Percentiles rank a stretch among this genome's conserved stretches.
These are phyloP conservation scores for Cranoglanis bouderius DNA, from an alignment of 2,113 vertebrate species.

Conservation along the genomic window DNA sequence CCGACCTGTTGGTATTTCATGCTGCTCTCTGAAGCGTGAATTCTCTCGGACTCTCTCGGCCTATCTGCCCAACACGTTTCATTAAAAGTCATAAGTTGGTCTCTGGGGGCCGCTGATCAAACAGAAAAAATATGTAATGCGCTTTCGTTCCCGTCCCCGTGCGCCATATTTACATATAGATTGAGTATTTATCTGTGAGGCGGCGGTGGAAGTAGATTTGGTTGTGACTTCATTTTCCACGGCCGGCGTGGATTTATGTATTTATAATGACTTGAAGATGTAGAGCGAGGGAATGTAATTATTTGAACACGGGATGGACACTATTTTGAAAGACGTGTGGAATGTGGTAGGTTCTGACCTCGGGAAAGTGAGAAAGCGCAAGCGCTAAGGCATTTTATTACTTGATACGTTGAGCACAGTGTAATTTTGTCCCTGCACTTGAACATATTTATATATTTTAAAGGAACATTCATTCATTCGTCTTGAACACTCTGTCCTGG, in stretches of 20 bases:
- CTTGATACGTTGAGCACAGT: background rate
- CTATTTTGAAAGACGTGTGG: constrained; percentile 60
- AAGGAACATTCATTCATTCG: background rate
- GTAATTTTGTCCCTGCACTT: background rate
- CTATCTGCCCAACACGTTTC: constrained; percentile 69
- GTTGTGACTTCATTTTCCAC: constrained; percentile 66
- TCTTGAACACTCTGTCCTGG: background rate
- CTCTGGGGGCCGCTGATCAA: constrained; percentile 72
- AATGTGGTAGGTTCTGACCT: constrained; percentile 47
- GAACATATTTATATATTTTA: background rate
- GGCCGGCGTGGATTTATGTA: constrained; percentile 74
- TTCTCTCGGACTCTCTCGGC: constrained; percentile 52
- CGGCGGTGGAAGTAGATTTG: constrained; percentile 68
- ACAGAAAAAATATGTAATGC: constrained; percentile 67
- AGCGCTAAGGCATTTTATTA: background rate
- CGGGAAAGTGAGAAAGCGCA: background rate
- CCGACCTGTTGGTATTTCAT: constrained; percentile 65
- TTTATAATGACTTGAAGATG: constrained; percentile 75
- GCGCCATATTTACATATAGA: constrained; percentile 80
- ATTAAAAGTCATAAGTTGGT: constrained; percentile 77
- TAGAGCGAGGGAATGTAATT: constrained; percentile 66
- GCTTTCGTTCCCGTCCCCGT: constrained; percentile 64
- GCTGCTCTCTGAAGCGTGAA: constrained; percentile 63
- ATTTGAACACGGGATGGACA: constrained; percentile 68
- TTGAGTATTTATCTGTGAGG: constrained; percentile 78